Base-by-base conservation (phyloP, 1,140 invertebrate genomes). In the Pseudomyrmex pallidus region DNA sequence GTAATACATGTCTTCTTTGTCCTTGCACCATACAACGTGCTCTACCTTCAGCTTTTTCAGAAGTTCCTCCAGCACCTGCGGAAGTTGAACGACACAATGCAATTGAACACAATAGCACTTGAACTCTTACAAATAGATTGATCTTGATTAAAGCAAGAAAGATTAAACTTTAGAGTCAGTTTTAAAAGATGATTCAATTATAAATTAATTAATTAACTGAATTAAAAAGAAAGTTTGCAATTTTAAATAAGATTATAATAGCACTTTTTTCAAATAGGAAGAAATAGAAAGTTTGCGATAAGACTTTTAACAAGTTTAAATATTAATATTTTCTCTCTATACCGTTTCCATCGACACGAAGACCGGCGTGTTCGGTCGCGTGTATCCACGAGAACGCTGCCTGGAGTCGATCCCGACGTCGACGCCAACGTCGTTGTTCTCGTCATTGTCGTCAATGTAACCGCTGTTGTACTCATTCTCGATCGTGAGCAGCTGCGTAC, bases 31-130 rank as follows among this genome's bases (percentile, higher is more conserved):
- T 15, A 96, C 96, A 12, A 95, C 95, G 86, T 96, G 96, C 80
- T 96, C 96, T n/a, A 97, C 95, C 88, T 95, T 94, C 12, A 96
- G 92, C 91, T 96, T 96, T 82, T 93, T 95, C 63, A 96, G 91
- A 48, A 96, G 89, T 88, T 96, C 96, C 82, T 96, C 95, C 20
- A 96, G 92, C 67, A 96, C 96, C 95, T 96, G 48, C 3, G 2
- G 25, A 22, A 67, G 13, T 62, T 10, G n/a, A 73, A n/a, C 44
- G 46, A 48, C 7, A 56, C 52, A 54, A 8, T 2, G 13, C 1
- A 48, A 35, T 35, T 35, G 35, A 35, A 35, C 5, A 35, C 5
- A 35, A 35, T 35, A 0, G 35, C 35, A 35, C 4, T 35, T 35
- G 35, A 35, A 35, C 35, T 35, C 35, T 35, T 35, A 1, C 5